Base-by-base conservation (phyloP, 1,140 invertebrate species). In the Calycopis cecrops region DNA sequence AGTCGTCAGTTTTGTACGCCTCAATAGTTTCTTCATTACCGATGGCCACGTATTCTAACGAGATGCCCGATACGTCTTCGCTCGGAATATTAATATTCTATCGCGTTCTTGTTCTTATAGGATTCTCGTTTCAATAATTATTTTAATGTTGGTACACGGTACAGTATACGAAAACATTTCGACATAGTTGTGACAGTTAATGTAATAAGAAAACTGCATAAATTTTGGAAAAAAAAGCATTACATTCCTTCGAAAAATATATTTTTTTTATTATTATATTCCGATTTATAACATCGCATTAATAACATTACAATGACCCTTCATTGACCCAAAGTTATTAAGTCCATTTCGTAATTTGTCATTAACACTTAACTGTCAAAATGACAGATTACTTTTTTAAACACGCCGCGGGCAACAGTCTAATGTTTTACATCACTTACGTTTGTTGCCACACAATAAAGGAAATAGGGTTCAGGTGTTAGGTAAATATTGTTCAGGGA, bases 401-500 rank as follows among this genome's bases (percentile, higher is more conserved):
- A 4, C 16, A 1, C 9, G 17, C 14, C n/a, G 9, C 14, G 12
- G 40, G 14, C 40, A 44, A 44, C 14, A 16, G 40, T 44, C 40
- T 9, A 44, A 16, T 44, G 14, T 14, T 28, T 44, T 37, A 37
- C 3, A 37, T 2, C 11, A 37, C 35, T 37, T 37, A 9, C 11
- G 3, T 37, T 44, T 44, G 17, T 12, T 12, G 17, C 40, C 14
- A 9, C 17, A 9, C 8, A 40, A 6, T 9, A 12, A 17, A 16
- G 40, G 40, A 9, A 10, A 12, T n/a, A 16, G 40, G 40, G 40
- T 44, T 44, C 40, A 44, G 40, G 40, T 44, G 40, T 44, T 44
- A 44, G 40, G 40, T 44, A 44, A 44, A 44, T 16, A 44, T 44
- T 44, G 40, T 44, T 44, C 38, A 40, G 14, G 38, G 38, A 12